These are phyloP conservation scores for Grantiella picta DNA, from an alignment of 2,113 vertebrate species.

Conservation along the genomic window DNA sequence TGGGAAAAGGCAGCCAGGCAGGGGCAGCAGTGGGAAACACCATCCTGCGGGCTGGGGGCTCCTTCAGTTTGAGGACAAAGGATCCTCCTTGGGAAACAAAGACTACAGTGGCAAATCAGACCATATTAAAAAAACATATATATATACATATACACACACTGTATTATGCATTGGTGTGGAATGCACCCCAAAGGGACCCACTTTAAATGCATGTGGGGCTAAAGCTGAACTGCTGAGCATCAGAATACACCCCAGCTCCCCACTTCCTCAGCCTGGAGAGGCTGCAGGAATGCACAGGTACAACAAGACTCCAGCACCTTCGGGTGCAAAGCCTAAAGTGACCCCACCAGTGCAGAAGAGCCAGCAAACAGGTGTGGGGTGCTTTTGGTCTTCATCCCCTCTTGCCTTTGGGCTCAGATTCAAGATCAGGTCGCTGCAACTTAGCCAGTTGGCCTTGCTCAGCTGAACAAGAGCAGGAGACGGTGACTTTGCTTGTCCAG, in stretches of 20 bases:
- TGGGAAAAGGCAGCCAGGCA: background rate
- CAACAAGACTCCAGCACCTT: background rate
- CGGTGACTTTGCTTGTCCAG: background rate
- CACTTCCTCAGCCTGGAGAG: background rate
- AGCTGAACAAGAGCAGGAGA: background rate
- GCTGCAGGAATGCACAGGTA: background rate
- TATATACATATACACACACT: fast-evolving
- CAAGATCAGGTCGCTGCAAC: background rate
- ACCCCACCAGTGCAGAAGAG: background rate
- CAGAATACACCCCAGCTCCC: too few relatives aligned
- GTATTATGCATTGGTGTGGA: background rate
- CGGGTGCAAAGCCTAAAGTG: background rate
- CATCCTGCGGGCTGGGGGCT: background rate
- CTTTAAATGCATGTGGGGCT: background rate
- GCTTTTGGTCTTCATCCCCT: background rate
- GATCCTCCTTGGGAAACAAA: background rate
- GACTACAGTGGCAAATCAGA: background rate
- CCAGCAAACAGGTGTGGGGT: fast-evolving
- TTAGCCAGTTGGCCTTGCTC: background rate
- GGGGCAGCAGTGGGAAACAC: background rate
- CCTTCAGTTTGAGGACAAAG: background rate
- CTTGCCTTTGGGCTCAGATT: background rate
- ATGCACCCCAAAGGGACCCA: background rate
- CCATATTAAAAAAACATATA: background rate
- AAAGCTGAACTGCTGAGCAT: background rate